Base-by-base conservation (phyloP, 2,113 vertebrate species). In the Polyodon spathula region DNA sequence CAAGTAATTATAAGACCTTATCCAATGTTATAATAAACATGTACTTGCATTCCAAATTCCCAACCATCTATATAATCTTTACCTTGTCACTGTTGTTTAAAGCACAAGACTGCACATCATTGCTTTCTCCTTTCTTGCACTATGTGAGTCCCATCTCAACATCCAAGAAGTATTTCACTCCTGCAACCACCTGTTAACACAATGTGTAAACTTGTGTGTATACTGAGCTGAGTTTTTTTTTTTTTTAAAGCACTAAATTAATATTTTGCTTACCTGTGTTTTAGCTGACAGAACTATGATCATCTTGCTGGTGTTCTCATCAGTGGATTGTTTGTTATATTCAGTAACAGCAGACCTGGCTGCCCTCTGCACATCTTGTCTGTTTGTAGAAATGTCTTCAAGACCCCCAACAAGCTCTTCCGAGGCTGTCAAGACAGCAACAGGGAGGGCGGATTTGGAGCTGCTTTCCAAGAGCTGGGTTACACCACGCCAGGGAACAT, bases 241-340 rank as follows among this genome's bases (percentile, higher is more conserved):
- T n/a, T n/a, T n/a, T n/a, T n/a, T n/a, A n/a, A n/a, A n/a, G n/a
- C n/a, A n/a, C n/a, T n/a, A n/a, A n/a, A n/a, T n/a, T n/a, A n/a
- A n/a, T n/a, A n/a, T n/a, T n/a, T n/a, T 12, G 52, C 60, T 53
- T 37, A 61, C 60, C 60, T 61, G 60, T 6, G 48, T 61, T 39
- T 61, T 40, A 3, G 60, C 60, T 40, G 60, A 61, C 39, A 61
- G 17, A 16, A 61, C 40, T 3, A 53, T 61, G 11, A 4, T 37
- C 60, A 61, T 16, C n/a, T 15, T 8, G 15, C 54, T 53, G 5
- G 37, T 40, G 50, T 53, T 17, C 15, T 5, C 39, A 41, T 56
- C 41, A 16, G 37, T 37, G 42, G 40, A 6, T 5, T 43, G 40
- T 15, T 39, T 11, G n/a, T 63, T 56, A 43, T 63, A 56, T 37